A percentile compares a stretch with the other conserved stretches of the same genome.
Evolutionary conservation across 2,888 invertebrate species (phyloP).

Genomic region (Anodontia alba): DNA sequence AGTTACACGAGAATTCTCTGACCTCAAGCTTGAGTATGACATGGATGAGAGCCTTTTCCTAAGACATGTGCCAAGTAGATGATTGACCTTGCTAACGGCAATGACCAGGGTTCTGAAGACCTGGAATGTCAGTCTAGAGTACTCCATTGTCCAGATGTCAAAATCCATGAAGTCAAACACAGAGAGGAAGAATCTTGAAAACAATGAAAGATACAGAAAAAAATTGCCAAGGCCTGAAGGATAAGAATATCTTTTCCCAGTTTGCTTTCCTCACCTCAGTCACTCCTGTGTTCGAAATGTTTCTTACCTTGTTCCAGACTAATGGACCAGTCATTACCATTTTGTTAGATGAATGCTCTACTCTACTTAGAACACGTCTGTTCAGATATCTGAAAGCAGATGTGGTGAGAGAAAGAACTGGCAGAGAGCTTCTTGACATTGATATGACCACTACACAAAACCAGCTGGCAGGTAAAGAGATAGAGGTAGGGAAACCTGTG

Average conservation of each 20-base stretch:
- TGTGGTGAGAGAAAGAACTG: conserved; percentile 20
- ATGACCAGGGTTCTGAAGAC: conserved; percentile 26
- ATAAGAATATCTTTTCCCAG: conserved; percentile 15
- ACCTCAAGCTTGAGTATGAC: background rate
- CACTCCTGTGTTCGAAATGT: no score
- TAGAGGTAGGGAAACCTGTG: conserved; percentile 27
- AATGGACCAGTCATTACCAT: conserved; percentile 69
- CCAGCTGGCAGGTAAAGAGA: conserved; percentile 31
- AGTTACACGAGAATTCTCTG: no score
- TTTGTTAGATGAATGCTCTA: conserved; percentile 76
- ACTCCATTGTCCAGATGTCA: conserved; percentile 22
- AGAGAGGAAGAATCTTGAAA: no score
- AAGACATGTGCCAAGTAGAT: conserved; percentile 37
- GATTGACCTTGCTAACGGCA: conserved; percentile 33
- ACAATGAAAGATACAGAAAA: no score
- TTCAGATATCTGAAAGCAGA: conserved; percentile 22
- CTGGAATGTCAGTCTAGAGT: conserved; percentile 32
- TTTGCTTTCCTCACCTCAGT: conserved; percentile 29
- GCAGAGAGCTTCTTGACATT: conserved; percentile 30
- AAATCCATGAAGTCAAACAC: conserved; percentile 36
- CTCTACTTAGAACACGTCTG: conserved; percentile 29
- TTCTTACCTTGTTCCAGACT: conserved; percentile 36
- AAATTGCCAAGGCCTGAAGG: no score
- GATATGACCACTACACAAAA: conserved; percentile 10
- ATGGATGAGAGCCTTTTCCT: conserved; percentile 33